A percentile compares a stretch with the other conserved stretches of the same genome.
These are phyloP conservation scores for Holcopasites calliopsidis DNA, from an alignment of 1,140 invertebrate species.

Conservation along the genomic window DNA sequence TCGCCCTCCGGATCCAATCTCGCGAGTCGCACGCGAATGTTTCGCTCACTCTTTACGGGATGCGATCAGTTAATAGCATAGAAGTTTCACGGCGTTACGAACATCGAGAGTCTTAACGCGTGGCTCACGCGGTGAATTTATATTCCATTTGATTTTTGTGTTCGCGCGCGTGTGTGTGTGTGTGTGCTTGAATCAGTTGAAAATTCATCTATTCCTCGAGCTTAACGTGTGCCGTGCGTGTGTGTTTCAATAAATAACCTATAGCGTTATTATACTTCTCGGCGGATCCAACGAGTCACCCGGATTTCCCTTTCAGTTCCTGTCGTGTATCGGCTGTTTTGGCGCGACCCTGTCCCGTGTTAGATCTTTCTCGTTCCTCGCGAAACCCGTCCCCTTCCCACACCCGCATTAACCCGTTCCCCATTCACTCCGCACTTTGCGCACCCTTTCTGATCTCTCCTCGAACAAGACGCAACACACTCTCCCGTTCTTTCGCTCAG, in stretches of 20 bases:
- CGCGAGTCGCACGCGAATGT: too few species aligned
- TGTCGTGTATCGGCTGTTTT: not conserved
- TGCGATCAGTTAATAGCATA: slow-evolving; percentile 73
- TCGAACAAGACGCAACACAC: too few species aligned
- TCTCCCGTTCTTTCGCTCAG: slow-evolving; percentile 29
- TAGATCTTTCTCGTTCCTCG: not conserved
- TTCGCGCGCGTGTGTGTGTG: slow-evolving; percentile 7
- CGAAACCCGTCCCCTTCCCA: not conserved
- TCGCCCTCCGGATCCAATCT: too few species aligned
- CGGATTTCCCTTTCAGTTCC: not conserved
- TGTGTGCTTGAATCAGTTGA: too few species aligned
- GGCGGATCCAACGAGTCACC: slow-evolving; percentile 28
- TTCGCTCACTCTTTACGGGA: slow-evolving; percentile 55
- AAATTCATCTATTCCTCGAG: too few species aligned
- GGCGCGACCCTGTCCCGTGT: slow-evolving; percentile 20
- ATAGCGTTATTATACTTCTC: too few species aligned
- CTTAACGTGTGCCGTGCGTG: too few species aligned
- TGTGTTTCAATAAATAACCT: too few species aligned
- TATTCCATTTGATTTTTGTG: too few species aligned
- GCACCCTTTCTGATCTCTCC: slow-evolving; percentile 14
- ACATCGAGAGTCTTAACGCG: slow-evolving; percentile 74
- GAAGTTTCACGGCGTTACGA: slow-evolving; percentile 75
- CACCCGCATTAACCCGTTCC: slow-evolving; percentile 29
- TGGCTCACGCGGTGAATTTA: too few species aligned
- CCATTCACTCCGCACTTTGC: not conserved